Evolutionary conservation across 37 sponge, comb jelly and placozoan genomes (phyloP), one percentile per base, ranked within the genome.

Genomic region (Lycopodina hypogea): DNA sequence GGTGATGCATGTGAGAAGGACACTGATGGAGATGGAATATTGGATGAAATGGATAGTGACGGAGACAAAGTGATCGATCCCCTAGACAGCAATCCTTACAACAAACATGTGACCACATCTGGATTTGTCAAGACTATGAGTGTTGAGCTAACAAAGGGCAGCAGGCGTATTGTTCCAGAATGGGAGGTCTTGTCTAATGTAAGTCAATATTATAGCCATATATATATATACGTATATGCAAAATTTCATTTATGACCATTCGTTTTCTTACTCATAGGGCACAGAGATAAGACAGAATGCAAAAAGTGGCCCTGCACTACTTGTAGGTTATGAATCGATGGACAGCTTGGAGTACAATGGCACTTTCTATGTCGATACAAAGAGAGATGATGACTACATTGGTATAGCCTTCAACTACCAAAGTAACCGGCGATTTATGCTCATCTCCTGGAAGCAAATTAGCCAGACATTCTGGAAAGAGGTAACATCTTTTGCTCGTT

Each of bases 401-500:
- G 98, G 98, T 12, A 30, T 94, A 18, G 95, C 92, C 0, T 88
- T 91, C 79, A 86, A 84, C 72, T 94, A 83, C 77, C 95, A 97
- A 71, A 92, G 89, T 69, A 87, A 85, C 64, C 45, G 62, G 22
- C n/a, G 72, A 24, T 94, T 97, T 78, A 94, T 86, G 60, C 50
- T 92, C 7, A 75, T 90, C n/a, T 32, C 79, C 0, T 97, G 98
- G 98, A 94, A 89, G 42, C 83, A 89, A 64, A 35, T 21, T 12
- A 72, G n/a, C 38, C 81, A 92, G 52, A 35, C 24, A 0, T 81
- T 81, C 81, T 71, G 75, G 68, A 55, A 69, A 17, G 19, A n/a
- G 21, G 42, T 76, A 42, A 68, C 0, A 15, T 68, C 80, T 26
- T 22, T 21, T 29, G 91, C 83, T 30, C 9, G 19, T 3, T 84